Evolutionary conservation across 2,888 invertebrate genomes (phyloP).

Genomic region (Agrotis ipsilon): DNA sequence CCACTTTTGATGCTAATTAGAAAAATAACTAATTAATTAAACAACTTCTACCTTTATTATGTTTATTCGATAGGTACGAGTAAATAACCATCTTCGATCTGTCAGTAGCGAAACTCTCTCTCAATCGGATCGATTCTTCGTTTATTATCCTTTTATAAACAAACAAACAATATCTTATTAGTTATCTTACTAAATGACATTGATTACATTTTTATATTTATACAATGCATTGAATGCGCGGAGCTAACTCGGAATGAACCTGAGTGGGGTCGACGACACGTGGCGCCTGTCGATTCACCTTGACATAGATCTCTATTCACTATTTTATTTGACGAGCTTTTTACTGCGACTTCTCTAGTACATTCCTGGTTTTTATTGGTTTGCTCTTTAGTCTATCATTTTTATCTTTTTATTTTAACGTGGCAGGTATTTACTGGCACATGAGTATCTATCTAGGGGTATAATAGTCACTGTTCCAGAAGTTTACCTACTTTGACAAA

Average conservation of each 20-base stretch:
- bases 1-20: neutral
- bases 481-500: too few relatives aligned
- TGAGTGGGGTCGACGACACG: slow-evolving; percentile 57
- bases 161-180: neutral
- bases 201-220: slow-evolving; percentile 22
- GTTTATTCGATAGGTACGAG: too few relatives aligned
- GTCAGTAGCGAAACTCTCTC: neutral
- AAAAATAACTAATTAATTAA: neutral
- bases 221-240: neutral
- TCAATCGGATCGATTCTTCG: neutral
- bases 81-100: neutral
- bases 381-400: neutral
- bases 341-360: slow-evolving; percentile 26
- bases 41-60: too few relatives aligned
- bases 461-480: neutral
- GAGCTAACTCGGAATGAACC: slow-evolving; percentile 42
- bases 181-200: neutral
- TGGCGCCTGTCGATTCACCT: slow-evolving; percentile 50
- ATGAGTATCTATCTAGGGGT: neutral
- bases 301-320: slow-evolving; percentile 60
- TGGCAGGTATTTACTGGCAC: neutral
- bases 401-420: neutral
- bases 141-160: neutral
- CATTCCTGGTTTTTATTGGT: slow-evolving; percentile 7
- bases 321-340: slow-evolving; percentile 35